Base-by-base conservation (phyloP, 1,140 invertebrate genomes). In the Bombus balteatus region DNA sequence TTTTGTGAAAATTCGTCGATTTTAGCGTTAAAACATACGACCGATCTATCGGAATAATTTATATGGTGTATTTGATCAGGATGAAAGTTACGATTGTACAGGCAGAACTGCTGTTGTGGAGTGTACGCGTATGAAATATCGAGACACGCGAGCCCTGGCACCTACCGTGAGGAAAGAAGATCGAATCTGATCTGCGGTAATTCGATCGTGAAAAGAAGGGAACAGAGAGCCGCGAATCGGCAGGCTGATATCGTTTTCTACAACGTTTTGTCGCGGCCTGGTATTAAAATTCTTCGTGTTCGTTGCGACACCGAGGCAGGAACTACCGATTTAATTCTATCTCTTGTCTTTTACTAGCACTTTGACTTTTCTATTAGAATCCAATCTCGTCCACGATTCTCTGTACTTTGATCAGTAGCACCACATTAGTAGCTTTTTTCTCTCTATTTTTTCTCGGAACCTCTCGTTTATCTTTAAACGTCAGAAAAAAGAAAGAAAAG, bases 161-260 rank as follows among this genome's bases (percentile, higher is more conserved):
- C 34, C 73, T 53, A 25, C 65, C 65, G 25, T 59, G 59, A 37
- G 41, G 37, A 85, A 37, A 62, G 74, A 70, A 83, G 65, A 72
- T 37, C 86, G 77, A 89, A 86, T 86, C 76, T 8, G 59, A 68
- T 74, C 85, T 37, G 39, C 15, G 68, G 79, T 78, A 80, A 75
- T 80, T 89, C 72, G 47, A 65, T 68, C 37, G 80, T 47, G 87
- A 79, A 43, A 79, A 79, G 76, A 84, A 81, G 37, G 79, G 59
- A 66, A 39, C 37, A 10, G 62, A 15, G 70, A 1, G 68, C 18
- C 22, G 22, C 59, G 74, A 83, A 77, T 77, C 75, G 72, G 32
- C 32, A 41, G 22, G 3, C 4, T 12, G 37, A 74, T 59, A 39
- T 78, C 74, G 37, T 70, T 82, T 47, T 65, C 73, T 25, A 41